Base-by-base conservation (phyloP, 1,140 invertebrate genomes). In the Atta cephalotes region DNA sequence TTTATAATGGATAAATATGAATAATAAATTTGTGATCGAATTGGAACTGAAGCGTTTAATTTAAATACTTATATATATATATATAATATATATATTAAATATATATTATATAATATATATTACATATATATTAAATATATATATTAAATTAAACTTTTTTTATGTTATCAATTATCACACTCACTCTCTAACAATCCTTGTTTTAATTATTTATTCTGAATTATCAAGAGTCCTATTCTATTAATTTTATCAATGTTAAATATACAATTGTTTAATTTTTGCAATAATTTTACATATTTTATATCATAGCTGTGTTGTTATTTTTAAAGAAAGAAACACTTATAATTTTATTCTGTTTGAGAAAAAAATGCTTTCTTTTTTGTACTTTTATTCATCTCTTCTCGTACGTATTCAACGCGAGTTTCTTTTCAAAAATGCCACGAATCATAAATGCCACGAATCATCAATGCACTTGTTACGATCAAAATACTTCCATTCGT, bases 401-500 rank as follows among this genome's bases (percentile, higher is more conserved):
- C 31, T 16, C 12, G 28, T 60, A 16, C 66, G 66, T 60, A 89
- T 88, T 88, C 66, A 58, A 18, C n/a, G 60, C 25, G 16, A n/a
- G 74, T 85, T 89, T 74, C 53, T 63, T 88, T 88, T 89, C 39
- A 72, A 88, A 89, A 65, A 85, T 39, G 78, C 56, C 58, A 35
- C 72, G 58, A 85, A 58, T 88, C 70, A 77, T 53, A 12, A 72
- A 58, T 56, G 71, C 60, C n/a, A n/a, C 72, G 58, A 85, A 58
- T 88, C 70, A 77, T 53, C 16, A 72, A 58, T 56, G 71, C 60
- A 85, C 87, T 89, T 74, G 45, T 74, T 74, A 66, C 18, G 88
- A 74, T 80, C 88, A 81, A 89, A 88, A 88, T 89, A 89, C 88
- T 88, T 88, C 68, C 60, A 85, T 85, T 72, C 88, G 28, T 68